These are phyloP conservation scores for Parochlus steinenii DNA, from an alignment of 2,888 invertebrate species.

Conservation along the genomic window DNA sequence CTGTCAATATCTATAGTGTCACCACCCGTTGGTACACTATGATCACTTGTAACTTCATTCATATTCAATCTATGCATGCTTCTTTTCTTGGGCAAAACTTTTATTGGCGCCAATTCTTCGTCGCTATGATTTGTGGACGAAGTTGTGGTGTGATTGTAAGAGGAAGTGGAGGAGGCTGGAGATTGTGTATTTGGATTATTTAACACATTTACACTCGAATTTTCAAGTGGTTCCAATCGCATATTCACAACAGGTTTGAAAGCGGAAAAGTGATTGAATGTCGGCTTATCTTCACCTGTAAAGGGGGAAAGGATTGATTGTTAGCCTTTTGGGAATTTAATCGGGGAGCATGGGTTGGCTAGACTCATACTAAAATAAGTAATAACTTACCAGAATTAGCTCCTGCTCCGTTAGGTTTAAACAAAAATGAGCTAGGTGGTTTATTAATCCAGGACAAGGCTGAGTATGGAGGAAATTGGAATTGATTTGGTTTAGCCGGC, in stretches of 20 bases:
- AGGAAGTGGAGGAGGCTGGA: conserved; percentile 7
- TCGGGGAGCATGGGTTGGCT: too few relatives aligned
- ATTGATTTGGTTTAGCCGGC: conserved; percentile 26
- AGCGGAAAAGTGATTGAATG: conserved; percentile 16
- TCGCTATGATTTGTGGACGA: conserved; percentile 11
- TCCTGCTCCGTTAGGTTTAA: conserved; percentile 17
- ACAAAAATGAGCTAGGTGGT: conserved; percentile 21
- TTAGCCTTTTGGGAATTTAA: too few relatives aligned
- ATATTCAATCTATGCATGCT: neutral
- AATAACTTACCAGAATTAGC: neutral
- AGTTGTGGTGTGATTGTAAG: conserved; percentile 2
- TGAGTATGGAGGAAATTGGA: conserved; percentile 47
- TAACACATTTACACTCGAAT: neutral
- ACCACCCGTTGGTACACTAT: too few relatives aligned
- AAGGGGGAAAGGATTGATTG: too few relatives aligned
- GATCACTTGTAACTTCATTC: neutral
- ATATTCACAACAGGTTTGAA: conserved; percentile 19
- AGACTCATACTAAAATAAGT: too few relatives aligned
- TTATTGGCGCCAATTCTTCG: conserved; percentile 1
- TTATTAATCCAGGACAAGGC: conserved; percentile 48
- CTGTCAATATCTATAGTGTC: neutral
- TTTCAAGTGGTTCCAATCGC: conserved; percentile 2
- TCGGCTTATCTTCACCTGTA: conserved; percentile 3
- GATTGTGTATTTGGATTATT: conserved; percentile 3
- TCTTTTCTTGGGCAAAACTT: neutral